Base-by-base conservation (phyloP, 1,140 invertebrate species). In the Campoletis sonorensis region DNA sequence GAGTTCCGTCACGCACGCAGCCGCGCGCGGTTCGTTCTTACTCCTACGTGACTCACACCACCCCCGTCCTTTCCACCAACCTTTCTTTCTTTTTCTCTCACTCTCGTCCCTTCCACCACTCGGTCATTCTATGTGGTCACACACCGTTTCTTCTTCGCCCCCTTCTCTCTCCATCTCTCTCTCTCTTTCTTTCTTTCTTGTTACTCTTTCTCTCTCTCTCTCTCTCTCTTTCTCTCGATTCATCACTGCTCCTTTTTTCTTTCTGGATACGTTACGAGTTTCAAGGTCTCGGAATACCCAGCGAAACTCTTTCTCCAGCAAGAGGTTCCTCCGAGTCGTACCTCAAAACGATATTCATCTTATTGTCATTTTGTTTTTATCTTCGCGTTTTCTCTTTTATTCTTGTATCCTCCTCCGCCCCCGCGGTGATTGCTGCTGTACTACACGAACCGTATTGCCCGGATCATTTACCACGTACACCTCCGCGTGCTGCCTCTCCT, bases 21-120 rank as follows among this genome's bases (percentile, higher is more conserved):
- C 84, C 85, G 83, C 87, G 86, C 37, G 68, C 68, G 68, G 68
- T 40, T 33, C 71, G 18, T 2, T 58, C 15, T 15, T n/a, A 49
- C 45, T 26, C 27, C 49, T 86, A 85, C 87, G 85, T 91, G 90
- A 91, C 88, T 91, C 90, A 91, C 86, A 82, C 87, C 86, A 86
- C 85, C 86, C 86, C 85, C 85, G 82, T 79, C 51, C 51, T 8
- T 83, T 72, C 64, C 81, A 18, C 26, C 70, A 51, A 45, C 49
- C 70, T 79, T 73, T 79, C 81, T 81, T 68, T 76, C 72, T 79
- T 78, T 67, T 75, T 81, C 80, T 45, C 61, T 81, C 80, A 33
- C 61, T 61, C 40, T 30, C 51, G 1, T 79, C 58, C 23, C 27
- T 70, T n/a, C 27, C 27, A 37, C 49, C 40, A 45, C 79, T 45